phyloP scores from a whole-genome alignment of 1,140 invertebrate genomes.

The Lasioglossum baleicum region DNA sequence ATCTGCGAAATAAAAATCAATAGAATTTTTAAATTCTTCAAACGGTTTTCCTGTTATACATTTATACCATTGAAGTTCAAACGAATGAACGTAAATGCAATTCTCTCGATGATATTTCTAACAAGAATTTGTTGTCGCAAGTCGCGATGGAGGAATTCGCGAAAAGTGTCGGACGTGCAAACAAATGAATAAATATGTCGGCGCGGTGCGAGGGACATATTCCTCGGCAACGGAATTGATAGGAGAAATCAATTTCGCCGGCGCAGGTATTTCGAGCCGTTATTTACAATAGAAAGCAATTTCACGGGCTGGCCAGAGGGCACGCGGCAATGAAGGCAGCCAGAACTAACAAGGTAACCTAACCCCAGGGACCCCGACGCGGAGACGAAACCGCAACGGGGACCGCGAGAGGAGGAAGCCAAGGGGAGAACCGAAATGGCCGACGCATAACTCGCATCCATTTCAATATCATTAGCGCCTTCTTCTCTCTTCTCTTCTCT shows the following conservation, averaged over 20 bases:
- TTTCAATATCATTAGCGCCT: slow-evolving; percentile 69
- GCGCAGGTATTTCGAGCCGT: slow-evolving; percentile 54
- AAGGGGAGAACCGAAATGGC: slow-evolving; percentile 55
- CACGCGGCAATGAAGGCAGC: slow-evolving; percentile 64
- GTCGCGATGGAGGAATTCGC: too few relatives aligned
- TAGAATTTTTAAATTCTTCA: too few relatives aligned
- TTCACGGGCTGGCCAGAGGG: slow-evolving; percentile 62
- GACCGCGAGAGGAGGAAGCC: slow-evolving; percentile 27
- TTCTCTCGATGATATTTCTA: too few relatives aligned
- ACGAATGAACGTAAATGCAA: too few relatives aligned
- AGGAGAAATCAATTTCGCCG: slow-evolving; percentile 60
- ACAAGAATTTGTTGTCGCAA: too few relatives aligned
- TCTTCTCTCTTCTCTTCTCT: slow-evolving; percentile 1
- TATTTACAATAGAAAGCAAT: slow-evolving; percentile 72
- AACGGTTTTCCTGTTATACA: too few relatives aligned
- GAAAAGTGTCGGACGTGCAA: too few relatives aligned
- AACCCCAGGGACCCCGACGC: slow-evolving; percentile 58
- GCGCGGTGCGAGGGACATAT: too few relatives aligned
- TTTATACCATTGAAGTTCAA: too few relatives aligned
- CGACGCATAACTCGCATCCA: slow-evolving; percentile 65
- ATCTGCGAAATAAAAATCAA: too few relatives aligned
- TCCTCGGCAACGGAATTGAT: slow-evolving; percentile 24
- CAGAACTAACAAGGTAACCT: slow-evolving; percentile 72
- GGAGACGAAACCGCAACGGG: slow-evolving; percentile 34
- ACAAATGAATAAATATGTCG: too few relatives aligned